Base-by-base conservation (phyloP, 2,888 invertebrate species). In the Malthinus flaveolus region DNA sequence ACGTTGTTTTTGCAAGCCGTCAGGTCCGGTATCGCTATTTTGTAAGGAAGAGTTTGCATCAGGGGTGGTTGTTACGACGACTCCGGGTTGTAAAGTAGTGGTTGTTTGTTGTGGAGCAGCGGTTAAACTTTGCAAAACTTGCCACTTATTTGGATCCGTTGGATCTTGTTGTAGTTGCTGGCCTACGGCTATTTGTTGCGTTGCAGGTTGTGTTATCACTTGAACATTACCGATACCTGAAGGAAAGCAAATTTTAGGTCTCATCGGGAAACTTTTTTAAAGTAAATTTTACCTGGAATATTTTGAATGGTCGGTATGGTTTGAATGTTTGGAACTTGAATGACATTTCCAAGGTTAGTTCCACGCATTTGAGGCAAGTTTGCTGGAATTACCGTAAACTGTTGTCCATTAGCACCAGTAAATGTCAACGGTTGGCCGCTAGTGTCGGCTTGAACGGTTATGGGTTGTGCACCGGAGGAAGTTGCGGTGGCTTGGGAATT, bases 71-170 rank as follows among this genome's bases (percentile, higher is more conserved):
- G 71, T 72, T 4, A 75, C 71, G 2, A 74, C 72, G 8, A 76
- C 71, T n/a, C 71, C 70, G 9, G 74, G 72, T 0, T 72, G 66
- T 32, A 72, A 49, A n/a, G 60, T 58, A 11, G 68, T 66, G 0
- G 71, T 52, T 1, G 68, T 62, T 1, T 68, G 61, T 32, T 74
- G 72, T 23, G 74, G 62, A 4, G 79, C 70, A 23, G 76, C 67
- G 11, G 74, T 66, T 1, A 81, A 78, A 5, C 79, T 81, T 57
- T 82, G 82, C 1, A 90, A 83, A 57, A 90, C 87, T 73, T 92
- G 91, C 93, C 93, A 93, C 76, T 93, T 93, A 64, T 85, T 87
- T 0, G 91, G 90, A 75, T 93, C 93, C 66, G 84, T 87, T 0
- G 91, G 89, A 71, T 93, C 93, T 71, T 91, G 89, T 70, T 92